Conservation (phyloP, 2,797 vertebrate genomes). For the Aldrovandia affinis region DNA sequence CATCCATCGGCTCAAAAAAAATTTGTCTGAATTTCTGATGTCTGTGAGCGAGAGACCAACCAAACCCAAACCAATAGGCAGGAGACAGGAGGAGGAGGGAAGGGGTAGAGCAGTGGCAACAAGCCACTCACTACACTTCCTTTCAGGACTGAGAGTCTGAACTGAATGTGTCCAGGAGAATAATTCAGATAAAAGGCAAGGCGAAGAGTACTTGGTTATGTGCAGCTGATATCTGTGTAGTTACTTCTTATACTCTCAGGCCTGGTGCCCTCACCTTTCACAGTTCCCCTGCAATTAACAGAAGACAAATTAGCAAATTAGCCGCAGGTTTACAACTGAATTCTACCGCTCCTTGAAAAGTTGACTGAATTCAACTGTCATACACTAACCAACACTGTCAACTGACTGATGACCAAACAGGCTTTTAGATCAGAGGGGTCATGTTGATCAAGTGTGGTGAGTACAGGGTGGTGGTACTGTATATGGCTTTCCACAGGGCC, state of each 20-base stretch:
- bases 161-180: background rate
- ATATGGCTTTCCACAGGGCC: slow-evolving; percentile 24
- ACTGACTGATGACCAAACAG: background rate
- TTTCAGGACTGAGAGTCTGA: background rate
- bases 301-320: background rate
- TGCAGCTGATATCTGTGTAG: background rate
- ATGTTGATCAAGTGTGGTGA: background rate
- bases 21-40: slow-evolving; percentile 3
- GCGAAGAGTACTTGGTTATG: background rate
- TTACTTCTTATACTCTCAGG: background rate
- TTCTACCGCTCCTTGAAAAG: too few species aligned
- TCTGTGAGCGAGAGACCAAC: background rate
- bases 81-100: background rate
- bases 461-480: slow-evolving; percentile 3
- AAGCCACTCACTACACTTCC: background rate
- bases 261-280: background rate
- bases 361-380: too few species aligned
- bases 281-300: background rate
- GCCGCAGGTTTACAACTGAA: background rate
- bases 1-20: slow-evolving; percentile 60
- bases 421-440: background rate
- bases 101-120: background rate
- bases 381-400: too few species aligned
- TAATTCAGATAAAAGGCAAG: background rate
- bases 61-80: background rate